These are phyloP conservation scores for Salvator merianae DNA, from an alignment of 2,113 vertebrate species.

Conservation along the genomic window DNA sequence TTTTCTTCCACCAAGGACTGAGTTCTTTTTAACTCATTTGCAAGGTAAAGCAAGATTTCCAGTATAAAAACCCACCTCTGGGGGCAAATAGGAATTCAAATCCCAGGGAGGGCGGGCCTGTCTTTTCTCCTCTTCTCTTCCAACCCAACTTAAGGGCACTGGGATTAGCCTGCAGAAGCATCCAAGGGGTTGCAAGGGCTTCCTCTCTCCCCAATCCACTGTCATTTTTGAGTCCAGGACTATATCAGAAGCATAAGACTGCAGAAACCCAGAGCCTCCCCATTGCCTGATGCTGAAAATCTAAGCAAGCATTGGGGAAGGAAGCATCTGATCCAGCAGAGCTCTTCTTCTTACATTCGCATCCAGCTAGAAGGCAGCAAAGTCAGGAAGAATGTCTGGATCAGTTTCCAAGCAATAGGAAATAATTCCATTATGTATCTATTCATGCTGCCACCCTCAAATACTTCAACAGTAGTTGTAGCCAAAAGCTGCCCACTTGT, in stretches of 20 bases:
- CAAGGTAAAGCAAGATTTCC: constrained; percentile 74
- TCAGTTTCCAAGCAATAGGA: background rate
- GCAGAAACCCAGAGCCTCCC: background rate
- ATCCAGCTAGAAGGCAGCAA: background rate
- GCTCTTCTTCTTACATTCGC: background rate
- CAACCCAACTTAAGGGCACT: background rate
- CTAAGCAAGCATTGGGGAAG: no score
- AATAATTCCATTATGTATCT: background rate
- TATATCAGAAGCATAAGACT: background rate
- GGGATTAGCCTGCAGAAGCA: background rate
- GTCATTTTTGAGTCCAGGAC: background rate
- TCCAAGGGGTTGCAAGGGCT: no score
- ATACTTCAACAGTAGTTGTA: background rate
- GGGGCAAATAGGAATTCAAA: background rate
- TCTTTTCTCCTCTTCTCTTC: background rate
- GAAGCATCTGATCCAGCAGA: background rate
- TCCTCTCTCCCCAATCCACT: no score
- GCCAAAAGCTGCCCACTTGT: background rate
- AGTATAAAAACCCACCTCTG: no score
- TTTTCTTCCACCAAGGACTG: constrained; percentile 39
- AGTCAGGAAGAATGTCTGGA: background rate
- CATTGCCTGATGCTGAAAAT: no score
- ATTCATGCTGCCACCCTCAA: background rate
- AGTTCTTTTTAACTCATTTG: constrained; percentile 76
- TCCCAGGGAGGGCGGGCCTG: background rate